Evolutionary conservation across 2,113 vertebrate species (phyloP).

Genomic region (Clarias macrocephalus): DNA sequence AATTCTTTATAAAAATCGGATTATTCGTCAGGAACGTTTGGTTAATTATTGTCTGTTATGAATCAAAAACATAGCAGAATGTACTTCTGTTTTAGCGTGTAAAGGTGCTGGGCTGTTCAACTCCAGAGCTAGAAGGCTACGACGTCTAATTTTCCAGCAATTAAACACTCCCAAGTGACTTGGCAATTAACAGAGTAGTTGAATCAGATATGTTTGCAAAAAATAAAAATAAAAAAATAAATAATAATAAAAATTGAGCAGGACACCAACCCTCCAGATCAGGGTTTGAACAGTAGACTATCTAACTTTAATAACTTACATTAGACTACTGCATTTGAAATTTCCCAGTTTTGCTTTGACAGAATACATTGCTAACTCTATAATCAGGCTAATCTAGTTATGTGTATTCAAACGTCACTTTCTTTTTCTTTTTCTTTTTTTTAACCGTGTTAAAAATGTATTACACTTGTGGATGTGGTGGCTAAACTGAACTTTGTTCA

Average conservation of each 20-base stretch:
- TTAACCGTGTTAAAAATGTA: not conserved
- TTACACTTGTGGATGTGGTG: not conserved
- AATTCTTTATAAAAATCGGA: not conserved
- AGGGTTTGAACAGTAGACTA: not conserved
- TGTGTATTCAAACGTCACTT: not conserved
- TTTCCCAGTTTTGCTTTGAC: not conserved
- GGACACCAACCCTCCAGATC: too few relatives aligned
- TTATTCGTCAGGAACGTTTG: not conserved
- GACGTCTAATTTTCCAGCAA: too few relatives aligned
- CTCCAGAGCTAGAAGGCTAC: too few relatives aligned
- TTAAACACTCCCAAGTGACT: too few relatives aligned
- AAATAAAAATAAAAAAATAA: too few relatives aligned
- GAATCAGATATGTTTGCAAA: too few relatives aligned
- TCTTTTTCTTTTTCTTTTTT: not conserved
- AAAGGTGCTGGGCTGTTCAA: not conserved
- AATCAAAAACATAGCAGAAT: not conserved
- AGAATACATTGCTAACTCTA: not conserved
- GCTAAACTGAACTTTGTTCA: not conserved
- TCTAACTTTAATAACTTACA: not conserved
- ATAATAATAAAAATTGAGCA: too few relatives aligned
- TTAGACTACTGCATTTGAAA: not conserved
- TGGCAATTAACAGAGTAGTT: too few relatives aligned
- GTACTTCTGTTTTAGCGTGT: not conserved
- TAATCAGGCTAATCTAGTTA: not conserved
- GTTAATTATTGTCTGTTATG: not conserved